Base-by-base conservation (phyloP, 2,888 invertebrate species). In the Prosopocoilus inquinatus region DNA sequence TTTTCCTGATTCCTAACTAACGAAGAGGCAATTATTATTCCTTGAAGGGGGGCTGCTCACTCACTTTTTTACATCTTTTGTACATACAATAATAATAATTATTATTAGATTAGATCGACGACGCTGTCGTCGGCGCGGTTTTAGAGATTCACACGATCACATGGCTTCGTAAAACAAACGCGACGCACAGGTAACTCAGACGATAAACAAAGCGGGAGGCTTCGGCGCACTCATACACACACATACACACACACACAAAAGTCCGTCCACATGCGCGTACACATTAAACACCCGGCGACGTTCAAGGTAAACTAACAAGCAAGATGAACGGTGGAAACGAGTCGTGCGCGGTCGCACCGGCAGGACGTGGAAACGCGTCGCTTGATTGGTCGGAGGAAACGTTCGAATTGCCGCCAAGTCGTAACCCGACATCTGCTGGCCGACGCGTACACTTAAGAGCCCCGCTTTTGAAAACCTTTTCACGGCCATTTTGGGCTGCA, bases 361-460 rank as follows among this genome's bases (percentile, higher is more conserved):
- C 63, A 53, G 61, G 64, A 62, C 62, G 65, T 63, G 66, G 66
- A 68, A 65, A 67, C 62, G 62, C 62, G 57, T 55, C 53, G 58
- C 64, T 61, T 63, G 59, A 63, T 66, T 60, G 64, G 63, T 41
- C 53, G 58, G 45, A 57, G 50, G 50, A 36, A 53, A 45, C 45
- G 53, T 28, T 44, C 51, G 20, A 45, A 44, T 20, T 41, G 34
- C 51, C 35, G 44, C 15, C 9, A 20, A 11, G 4, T 16, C 13
- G 15, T 38, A 3, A 4, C 41, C 9, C 33, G 32, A 20, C 39
- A 11, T 36, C 13, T 16, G 34, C 9, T 48, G 13, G 32, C 65
- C 75, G 91, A 73, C 91, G 4, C 20, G 20, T 20, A 4, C 20
- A 20, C 20, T 1, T 4, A 2, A n/a, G n/a, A n/a, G n/a, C n/a